phyloP scores from a whole-genome alignment of 2,888 invertebrate species.

The Lepidocyrtinus sp. region DNA sequence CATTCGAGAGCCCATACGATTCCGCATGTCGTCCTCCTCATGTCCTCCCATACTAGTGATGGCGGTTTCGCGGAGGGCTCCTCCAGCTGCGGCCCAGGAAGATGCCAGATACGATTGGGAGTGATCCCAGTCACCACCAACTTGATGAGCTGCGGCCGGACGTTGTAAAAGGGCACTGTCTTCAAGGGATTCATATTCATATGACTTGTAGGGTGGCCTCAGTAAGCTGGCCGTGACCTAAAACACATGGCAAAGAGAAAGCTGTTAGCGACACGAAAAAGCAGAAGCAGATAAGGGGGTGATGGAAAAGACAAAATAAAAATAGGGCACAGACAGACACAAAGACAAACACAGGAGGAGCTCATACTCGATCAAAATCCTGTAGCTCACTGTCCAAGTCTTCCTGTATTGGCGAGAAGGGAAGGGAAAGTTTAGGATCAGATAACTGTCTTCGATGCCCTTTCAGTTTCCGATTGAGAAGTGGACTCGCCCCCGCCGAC shows the following conservation, averaged over 20 bases:
- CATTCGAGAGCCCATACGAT: conserved; percentile 67
- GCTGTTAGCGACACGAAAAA: conserved; percentile 24
- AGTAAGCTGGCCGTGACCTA: conserved; percentile 70
- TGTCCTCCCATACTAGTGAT: conserved; percentile 71
- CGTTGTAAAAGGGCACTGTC: conserved; percentile 70
- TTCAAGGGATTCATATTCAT: conserved; percentile 73
- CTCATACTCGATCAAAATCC: conserved; percentile 70
- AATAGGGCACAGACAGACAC: conserved; percentile 71
- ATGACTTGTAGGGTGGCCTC: conserved; percentile 73
- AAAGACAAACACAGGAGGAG: conserved; percentile 70
- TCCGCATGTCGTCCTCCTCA: conserved; percentile 71
- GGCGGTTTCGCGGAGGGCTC: conserved; percentile 72
- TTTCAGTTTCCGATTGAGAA: conserved; percentile 71
- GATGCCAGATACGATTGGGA: conserved; percentile 72
- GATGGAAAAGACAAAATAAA: conserved; percentile 67
- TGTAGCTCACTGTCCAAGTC: conserved; percentile 72
- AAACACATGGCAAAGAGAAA: conserved; percentile 40
- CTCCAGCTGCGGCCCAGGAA: conserved; percentile 72
- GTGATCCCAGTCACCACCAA: conserved; percentile 72
- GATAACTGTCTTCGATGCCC: conserved; percentile 76
- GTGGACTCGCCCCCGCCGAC: conserved; percentile 70
- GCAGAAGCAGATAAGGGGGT: conserved; percentile 69
- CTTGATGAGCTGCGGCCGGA: conserved; percentile 59
- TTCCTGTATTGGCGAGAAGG: conserved; percentile 75
- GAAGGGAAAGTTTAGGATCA: conserved; percentile 75